Evolutionary conservation across 2,113 vertebrate species (phyloP), one percentile per base, ranked within the genome.

Genomic region (Lutjanus erythropterus): DNA sequence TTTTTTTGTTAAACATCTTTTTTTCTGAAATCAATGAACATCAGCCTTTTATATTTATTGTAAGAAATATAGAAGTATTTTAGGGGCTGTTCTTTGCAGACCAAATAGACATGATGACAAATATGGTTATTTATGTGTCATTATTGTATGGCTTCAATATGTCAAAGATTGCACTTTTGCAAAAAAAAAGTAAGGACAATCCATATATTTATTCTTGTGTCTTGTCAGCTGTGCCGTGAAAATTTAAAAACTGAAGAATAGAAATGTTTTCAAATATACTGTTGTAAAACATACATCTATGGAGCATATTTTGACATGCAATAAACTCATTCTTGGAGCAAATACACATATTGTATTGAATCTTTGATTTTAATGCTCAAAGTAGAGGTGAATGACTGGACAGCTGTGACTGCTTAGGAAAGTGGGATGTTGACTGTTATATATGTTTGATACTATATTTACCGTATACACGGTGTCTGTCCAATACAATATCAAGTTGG

Each of bases 261-360:
- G 69, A 56, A 29, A n/a, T 70, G 27, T 71, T 73, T 60, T 66
- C 12, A 47, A 46, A 88, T 82, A 72, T 49, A 41, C 50, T 61
- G 15, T 31, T 70, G 59, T 80, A 41, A 66, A 75, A 72, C 39
- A 50, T 42, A 9, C 75, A 19, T 53, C 23, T 46, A 39, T 59
- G 4, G 68, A 80, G 16, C 27, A 41, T 0, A 55, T 42, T 50
- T 55, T 5, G 76, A 71, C 35, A 59, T 83, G 46, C 39, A 92
- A 92, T 90, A 90, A 92, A 90, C 12, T 9, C 11, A 64, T 41
- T 75, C 6, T 50, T 80, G n/a, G 41, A 69, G 56, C 23, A 82
- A 68, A 69, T 19, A 41, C 1, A 21, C 55, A 21, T 18, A 29
- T 6, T 61, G 27, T 5, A 12, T 11, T 59, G 19, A 16, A 9